Base-by-base conservation (phyloP, 2,888 invertebrate genomes). In the Athetis lepigone region DNA sequence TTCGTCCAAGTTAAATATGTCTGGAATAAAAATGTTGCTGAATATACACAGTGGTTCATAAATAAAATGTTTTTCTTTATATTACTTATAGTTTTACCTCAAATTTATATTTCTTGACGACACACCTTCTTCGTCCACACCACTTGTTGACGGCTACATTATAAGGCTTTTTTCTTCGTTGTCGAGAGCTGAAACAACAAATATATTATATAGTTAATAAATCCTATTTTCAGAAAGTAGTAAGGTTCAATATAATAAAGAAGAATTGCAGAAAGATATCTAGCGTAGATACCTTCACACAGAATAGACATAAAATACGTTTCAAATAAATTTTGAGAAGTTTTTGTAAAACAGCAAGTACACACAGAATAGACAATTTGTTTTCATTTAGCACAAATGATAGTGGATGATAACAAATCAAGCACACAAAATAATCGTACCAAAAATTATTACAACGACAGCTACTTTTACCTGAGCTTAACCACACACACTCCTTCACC, bases 111-210 rank as follows among this genome's bases (percentile, higher is more conserved):
- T 71, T 85, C 60, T 81, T 87, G 2, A 78, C 79, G 0, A 84
- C 72, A 61, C 92, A 92, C 73, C 79, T 88, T 62, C 75, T 89
- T n/a, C 75, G 80, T 0, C 88, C 90, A 56, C 92, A 92, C 85
- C 81, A 82, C 58, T 85, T 88, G 46, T 82, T 87, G 7, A 79
- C 73, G 9, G 81, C 66, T 1, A 83, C 84, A 69, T 79, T 81
- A 39, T 70, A 85, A 0, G 77, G 72, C 9, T 69, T 70, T 59
- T 71, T 82, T 60, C 78, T 71, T 33, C 52, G 73, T 37, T 76
- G 74, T 40, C 58, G 72, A 13, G 80, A 67, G 62, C 85, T 85
- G 56, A 33, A 13, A 33, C 13, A n/a, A n/a, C n/a, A n/a, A n/a
- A n/a, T n/a, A n/a, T n/a, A n/a, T n/a, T n/a, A n/a, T n/a, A n/a